Base-by-base conservation (phyloP, 2,888 invertebrate genomes). In the Drosophila testacea region DNA sequence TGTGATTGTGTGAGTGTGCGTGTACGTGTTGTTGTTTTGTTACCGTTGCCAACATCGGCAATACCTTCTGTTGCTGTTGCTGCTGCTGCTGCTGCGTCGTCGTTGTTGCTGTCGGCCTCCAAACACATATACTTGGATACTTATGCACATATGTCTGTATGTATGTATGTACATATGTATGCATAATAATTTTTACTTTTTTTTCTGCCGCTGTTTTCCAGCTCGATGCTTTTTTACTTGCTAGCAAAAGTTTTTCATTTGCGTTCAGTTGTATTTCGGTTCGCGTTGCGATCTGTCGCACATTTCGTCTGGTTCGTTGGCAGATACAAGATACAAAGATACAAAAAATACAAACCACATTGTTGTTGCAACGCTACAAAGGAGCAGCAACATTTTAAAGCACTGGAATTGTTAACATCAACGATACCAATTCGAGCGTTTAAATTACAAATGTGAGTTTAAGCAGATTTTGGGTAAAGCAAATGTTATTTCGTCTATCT, bases 181-280 rank as follows among this genome's bases (percentile, higher is more conserved):
- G 88, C 87, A 86, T 89, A 85, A 87, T 84, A 83, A 83, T 88
- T 85, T 83, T 85, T 79, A 74, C 80, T 80, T 80, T 84, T 81
- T 84, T 84, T 51, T 61, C 46, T 11, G 56, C 73, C 60, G 88
- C 78, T 75, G 89, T 88, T 84, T 83, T 84, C 83, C 83, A 84
- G 86, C 88, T 69, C 81, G 89, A 70, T 83, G 84, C 69, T 88
- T 79, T 89, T 85, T 91, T 90, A 91, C 91, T 83, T 91, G 86
- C 80, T 80, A 88, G 86, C 90, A 81, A 90, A 88, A 90, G 90
- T 90, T 91, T 91, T 91, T 90, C 90, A 91, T 88, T 90, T 91
- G 83, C 89, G 81, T 90, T 91, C 91, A 91, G 91, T 91, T 90
- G 90, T 83, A 88, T 85, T 89, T 90, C 90, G 91, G 91, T 91